phyloP scores from a whole-genome alignment of 1,140 invertebrate species.

The Drosophila yakuba region DNA sequence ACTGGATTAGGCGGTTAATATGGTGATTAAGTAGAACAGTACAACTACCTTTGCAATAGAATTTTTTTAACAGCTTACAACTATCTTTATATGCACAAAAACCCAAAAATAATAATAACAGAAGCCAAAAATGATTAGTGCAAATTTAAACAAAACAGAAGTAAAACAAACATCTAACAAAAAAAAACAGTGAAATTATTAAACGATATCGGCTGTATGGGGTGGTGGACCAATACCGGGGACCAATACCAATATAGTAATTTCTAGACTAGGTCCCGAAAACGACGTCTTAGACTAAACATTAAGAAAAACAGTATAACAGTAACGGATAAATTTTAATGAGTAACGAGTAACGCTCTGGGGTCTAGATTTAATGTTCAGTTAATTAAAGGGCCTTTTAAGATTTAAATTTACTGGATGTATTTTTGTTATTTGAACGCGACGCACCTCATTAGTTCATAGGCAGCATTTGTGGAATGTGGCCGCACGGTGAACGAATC shows the following conservation, averaged over 20 bases:
- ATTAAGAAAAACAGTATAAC: conserved; percentile 28
- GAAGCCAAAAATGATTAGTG: conserved; percentile 54
- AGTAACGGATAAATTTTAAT: conserved; percentile 15
- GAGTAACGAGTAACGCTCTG: conserved; percentile 31
- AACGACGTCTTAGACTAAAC: conserved; percentile 25
- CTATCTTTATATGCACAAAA: conserved; percentile 10
- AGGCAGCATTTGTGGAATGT: conserved; percentile 81
- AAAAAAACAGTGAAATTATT: conserved; percentile 24
- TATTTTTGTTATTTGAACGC: conserved; percentile 44
- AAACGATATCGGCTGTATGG: conserved; percentile 37
- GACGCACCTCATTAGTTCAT: conserved; percentile 84
- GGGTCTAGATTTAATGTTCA: neutral
- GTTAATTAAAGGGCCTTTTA: conserved; percentile 13
- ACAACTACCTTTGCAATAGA: conserved; percentile 10
- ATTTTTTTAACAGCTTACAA: conserved; percentile 11
- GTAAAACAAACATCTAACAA: conserved; percentile 15
- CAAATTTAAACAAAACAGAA: conserved; percentile 24
- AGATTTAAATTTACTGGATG: conserved; percentile 10
- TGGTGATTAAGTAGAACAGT: neutral
- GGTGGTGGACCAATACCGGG: conserved; percentile 40
- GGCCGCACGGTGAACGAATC: conserved; percentile 63
- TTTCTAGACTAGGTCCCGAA: conserved; percentile 29
- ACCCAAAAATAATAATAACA: conserved; percentile 1
- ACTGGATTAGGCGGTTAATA: neutral
- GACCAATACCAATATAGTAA: conserved; percentile 16